These are phyloP conservation scores for Eupithecia subfuscata DNA, from an alignment of 2,888 invertebrate genomes.

Conservation along the genomic window DNA sequence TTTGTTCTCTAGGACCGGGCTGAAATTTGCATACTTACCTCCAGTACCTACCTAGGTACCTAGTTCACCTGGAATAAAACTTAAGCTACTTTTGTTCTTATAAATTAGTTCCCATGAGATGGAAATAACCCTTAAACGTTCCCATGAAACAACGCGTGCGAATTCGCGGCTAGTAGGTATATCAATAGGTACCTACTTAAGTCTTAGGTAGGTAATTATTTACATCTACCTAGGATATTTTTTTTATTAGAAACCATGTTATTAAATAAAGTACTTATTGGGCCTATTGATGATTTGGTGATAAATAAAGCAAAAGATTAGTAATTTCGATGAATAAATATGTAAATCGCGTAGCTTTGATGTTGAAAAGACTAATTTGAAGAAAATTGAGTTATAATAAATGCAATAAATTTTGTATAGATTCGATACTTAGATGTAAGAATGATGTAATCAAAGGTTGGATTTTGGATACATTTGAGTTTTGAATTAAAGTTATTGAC, in stretches of 20 bases:
- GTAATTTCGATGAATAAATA: conserved; percentile 36
- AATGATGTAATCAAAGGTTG: conserved; percentile 24
- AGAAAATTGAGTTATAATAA: conserved; percentile 42
- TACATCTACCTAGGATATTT: too few relatives aligned
- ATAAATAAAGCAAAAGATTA: conserved; percentile 23
- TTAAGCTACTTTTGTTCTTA: too few relatives aligned
- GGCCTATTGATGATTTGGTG: conserved; percentile 26
- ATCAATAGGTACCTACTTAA: too few relatives aligned
- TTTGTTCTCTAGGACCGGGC: too few relatives aligned
- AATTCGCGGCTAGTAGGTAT: too few relatives aligned
- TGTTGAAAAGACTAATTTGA: conserved; percentile 32
- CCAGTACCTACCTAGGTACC: too few relatives aligned
- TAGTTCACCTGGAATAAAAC: too few relatives aligned
- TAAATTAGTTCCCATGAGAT: too few relatives aligned
- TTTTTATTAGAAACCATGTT: conserved; percentile 22
- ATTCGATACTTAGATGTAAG: conserved; percentile 16
- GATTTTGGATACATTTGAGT: conserved; percentile 22
- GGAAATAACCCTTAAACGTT: too few relatives aligned
- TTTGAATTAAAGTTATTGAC: conserved; percentile 23
- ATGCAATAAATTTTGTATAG: conserved; percentile 28
- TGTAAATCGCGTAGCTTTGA: conserved; percentile 37
- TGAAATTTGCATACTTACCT: too few relatives aligned
- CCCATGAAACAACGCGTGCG: too few relatives aligned
- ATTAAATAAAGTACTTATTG: conserved; percentile 23
- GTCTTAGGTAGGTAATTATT: too few relatives aligned